phyloP scores from a whole-genome alignment of 2,113 vertebrate genomes.

The Rhynchopsitta pachyrhyncha region DNA sequence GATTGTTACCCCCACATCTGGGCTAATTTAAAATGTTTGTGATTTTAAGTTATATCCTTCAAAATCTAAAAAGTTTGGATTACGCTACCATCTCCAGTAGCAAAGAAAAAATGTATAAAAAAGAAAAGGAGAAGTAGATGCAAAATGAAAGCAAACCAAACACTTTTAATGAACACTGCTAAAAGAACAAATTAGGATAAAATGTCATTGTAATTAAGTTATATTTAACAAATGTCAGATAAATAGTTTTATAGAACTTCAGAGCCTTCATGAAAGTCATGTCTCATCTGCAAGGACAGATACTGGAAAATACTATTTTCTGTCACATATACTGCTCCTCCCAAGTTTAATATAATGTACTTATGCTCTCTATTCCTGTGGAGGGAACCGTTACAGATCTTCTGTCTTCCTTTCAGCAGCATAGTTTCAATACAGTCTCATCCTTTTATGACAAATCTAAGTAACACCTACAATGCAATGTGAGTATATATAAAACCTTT shows the following conservation, averaged over 20 bases:
- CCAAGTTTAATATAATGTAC: not conserved
- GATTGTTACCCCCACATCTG: not conserved
- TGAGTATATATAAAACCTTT: not conserved
- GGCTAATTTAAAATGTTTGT: constrained; percentile 17
- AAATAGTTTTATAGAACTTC: constrained; percentile 26
- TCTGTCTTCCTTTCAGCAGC: not conserved
- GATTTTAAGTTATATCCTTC: constrained; percentile 21
- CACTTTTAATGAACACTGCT: constrained; percentile 68
- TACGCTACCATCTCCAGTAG: not conserved
- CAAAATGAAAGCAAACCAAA: constrained; percentile 59
- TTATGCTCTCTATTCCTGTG: not conserved
- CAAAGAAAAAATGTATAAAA: constrained; percentile 56
- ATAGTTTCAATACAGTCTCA: not conserved
- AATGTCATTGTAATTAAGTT: constrained; percentile 72
- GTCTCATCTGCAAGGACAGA: not conserved
- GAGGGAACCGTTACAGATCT: not conserved
- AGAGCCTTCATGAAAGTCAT: not conserved
- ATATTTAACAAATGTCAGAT: constrained; percentile 70
- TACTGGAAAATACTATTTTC: not conserved
- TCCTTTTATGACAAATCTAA: not conserved
- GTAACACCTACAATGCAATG: not conserved
- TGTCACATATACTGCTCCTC: not conserved
- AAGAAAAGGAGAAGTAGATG: constrained; percentile 35
- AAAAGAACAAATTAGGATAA: constrained; percentile 66
- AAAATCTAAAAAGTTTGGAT: constrained; percentile 16